Percentiles rank a stretch among this genome's conserved stretches.
These are phyloP conservation scores for Frieseomelitta varia DNA, from an alignment of 1,140 invertebrate species.

Conservation along the genomic window DNA sequence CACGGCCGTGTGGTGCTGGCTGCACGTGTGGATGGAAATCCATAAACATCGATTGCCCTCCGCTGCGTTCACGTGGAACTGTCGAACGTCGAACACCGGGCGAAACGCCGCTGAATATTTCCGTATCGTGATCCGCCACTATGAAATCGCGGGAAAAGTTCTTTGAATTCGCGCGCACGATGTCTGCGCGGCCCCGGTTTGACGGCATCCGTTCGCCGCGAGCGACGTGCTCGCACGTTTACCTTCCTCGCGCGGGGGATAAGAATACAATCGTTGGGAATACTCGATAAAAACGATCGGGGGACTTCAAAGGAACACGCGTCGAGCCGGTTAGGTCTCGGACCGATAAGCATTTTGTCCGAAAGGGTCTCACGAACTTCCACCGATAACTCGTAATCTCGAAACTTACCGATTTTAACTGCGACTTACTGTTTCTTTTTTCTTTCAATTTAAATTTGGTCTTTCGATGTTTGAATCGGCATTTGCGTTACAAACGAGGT, in stretches of 20 bases:
- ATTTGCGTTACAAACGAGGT: not conserved
- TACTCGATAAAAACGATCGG: not conserved
- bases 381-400: not conserved
- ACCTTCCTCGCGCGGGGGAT: not conserved
- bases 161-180: constrained; percentile 14
- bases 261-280: not conserved
- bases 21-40: constrained; percentile 72
- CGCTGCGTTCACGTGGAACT: constrained; percentile 42
- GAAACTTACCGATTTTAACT: not conserved
- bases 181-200: not conserved
- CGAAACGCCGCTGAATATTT: constrained; percentile 40
- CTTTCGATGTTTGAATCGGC: too few relatives aligned
- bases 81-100: constrained; percentile 38
- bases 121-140: constrained; percentile 27
- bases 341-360: not conserved
- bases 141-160: constrained; percentile 28
- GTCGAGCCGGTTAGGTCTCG: not conserved
- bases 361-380: not conserved
- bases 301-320: not conserved
- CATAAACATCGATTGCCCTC: constrained; percentile 78
- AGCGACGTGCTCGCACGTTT: not conserved
- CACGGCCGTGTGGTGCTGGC: constrained; percentile 31
- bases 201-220: not conserved
- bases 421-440: not conserved
- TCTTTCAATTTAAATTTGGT: not conserved